Evolutionary conservation across 2,888 invertebrate genomes (phyloP).

Genomic region (Leucophenga montana): DNA sequence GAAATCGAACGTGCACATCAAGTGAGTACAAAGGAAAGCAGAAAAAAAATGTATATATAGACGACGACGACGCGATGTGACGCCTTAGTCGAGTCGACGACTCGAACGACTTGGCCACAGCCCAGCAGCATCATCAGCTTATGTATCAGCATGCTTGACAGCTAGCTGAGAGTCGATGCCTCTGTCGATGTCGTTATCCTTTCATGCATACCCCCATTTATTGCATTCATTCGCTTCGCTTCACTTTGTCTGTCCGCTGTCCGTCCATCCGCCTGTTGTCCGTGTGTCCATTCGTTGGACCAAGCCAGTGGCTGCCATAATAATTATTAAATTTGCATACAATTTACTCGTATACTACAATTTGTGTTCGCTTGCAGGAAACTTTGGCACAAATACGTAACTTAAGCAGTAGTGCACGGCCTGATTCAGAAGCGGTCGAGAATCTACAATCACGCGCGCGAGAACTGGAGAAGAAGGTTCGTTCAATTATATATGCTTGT

Average conservation of each 20-base stretch:
- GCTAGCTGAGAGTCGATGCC: neutral
- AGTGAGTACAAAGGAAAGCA: conserved; percentile 55
- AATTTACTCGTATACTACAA: neutral
- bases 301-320: conserved; percentile 11
- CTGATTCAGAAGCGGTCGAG: conserved; percentile 79
- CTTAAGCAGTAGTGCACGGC: conserved; percentile 74
- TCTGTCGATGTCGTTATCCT: neutral
- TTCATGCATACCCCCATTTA: neutral
- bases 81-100: neutral
- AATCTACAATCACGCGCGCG: conserved; percentile 87
- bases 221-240: neutral
- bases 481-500: conserved; percentile 23
- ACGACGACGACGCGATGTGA: neutral
- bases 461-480: conserved; percentile 92
- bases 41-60: neutral
- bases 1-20: conserved; percentile 85
- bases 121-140: neutral
- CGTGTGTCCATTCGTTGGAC: neutral
- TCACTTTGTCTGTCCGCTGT: no score
- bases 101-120: neutral
- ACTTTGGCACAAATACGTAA: conserved; percentile 81
- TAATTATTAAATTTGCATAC: conserved; percentile 27
- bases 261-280: no score
- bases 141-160: neutral
- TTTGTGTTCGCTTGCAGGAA: conserved; percentile 73